Conservation (phyloP, 2,113 vertebrate species). For the Ellobius talpinus region DNA sequence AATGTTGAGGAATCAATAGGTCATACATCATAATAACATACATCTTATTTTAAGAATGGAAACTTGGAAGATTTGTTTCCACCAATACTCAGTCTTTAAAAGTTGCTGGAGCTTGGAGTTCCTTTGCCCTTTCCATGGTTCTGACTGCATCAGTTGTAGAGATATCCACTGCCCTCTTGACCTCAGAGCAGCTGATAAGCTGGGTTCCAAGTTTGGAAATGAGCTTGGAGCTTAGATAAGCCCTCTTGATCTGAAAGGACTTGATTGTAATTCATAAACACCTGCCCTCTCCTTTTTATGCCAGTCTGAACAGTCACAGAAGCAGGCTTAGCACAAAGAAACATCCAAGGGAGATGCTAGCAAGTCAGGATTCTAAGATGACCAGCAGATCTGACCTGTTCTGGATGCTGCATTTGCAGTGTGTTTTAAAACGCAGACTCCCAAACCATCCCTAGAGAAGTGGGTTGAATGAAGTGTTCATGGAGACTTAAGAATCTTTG, state of each 20-base stretch:
- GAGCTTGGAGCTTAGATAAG: not conserved
- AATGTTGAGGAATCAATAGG: not conserved
- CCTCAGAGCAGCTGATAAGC: not conserved
- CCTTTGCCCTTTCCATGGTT: slow-evolving; percentile 12
- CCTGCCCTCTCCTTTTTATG: not conserved
- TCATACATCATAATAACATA: not conserved
- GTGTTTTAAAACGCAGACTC: no score
- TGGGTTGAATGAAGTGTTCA: no score
- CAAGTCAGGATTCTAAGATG: not conserved
- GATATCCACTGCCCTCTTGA: not conserved
- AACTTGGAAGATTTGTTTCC: not conserved
- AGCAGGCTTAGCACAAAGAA: not conserved
- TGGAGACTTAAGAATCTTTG: not conserved
- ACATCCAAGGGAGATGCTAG: slow-evolving; percentile 14
- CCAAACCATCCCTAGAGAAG: no score
- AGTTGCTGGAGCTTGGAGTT: not conserved
- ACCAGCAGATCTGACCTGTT: not conserved
- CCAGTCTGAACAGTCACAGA: not conserved
- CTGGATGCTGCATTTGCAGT: not conserved
- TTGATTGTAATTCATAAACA: slow-evolving; percentile 30
- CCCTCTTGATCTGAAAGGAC: not conserved
- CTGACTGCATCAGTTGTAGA: not conserved
- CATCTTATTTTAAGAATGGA: not conserved
- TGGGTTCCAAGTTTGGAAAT: not conserved
- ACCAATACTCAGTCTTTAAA: not conserved